phyloP scores from a whole-genome alignment of 2,113 vertebrate genomes.

The Pedionomus torquatus region DNA sequence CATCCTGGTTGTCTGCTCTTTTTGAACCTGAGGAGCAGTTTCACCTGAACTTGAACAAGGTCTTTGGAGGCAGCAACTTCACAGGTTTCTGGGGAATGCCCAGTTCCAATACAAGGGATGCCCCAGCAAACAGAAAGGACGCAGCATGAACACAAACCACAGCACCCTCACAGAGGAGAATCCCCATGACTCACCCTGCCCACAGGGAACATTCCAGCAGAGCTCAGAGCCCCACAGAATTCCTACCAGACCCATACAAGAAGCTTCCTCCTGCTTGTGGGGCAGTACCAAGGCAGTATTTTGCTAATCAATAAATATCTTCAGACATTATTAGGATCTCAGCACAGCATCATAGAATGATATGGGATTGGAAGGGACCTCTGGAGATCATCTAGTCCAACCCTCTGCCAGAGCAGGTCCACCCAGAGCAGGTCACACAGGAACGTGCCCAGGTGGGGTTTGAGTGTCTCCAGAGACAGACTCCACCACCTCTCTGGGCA shows the following conservation, averaged over 20 bases:
- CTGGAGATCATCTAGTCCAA: too few relatives aligned
- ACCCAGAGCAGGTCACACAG: too few relatives aligned
- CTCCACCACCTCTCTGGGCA: too few relatives aligned
- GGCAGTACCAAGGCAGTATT: background rate
- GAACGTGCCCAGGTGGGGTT: too few relatives aligned
- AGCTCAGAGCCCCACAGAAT: background rate
- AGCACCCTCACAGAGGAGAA: background rate
- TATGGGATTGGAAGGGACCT: too few relatives aligned
- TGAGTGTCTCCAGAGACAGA: too few relatives aligned
- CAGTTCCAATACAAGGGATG: background rate
- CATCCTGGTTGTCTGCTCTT: background rate
- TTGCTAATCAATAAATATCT: background rate
- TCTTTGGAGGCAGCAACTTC: background rate
- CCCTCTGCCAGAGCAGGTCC: too few relatives aligned
- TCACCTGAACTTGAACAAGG: background rate
- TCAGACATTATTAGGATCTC: background rate
- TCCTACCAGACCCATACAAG: fast-evolving
- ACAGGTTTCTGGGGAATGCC: background rate
- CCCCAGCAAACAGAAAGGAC: background rate
- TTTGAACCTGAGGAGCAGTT: background rate
- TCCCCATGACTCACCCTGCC: too few relatives aligned
- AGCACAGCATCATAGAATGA: background rate
- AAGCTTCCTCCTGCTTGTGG: background rate
- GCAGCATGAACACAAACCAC: background rate
- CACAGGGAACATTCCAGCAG: background rate